phyloP scores from a whole-genome alignment of 2,113 vertebrate species.

The Crotalus helleri region DNA sequence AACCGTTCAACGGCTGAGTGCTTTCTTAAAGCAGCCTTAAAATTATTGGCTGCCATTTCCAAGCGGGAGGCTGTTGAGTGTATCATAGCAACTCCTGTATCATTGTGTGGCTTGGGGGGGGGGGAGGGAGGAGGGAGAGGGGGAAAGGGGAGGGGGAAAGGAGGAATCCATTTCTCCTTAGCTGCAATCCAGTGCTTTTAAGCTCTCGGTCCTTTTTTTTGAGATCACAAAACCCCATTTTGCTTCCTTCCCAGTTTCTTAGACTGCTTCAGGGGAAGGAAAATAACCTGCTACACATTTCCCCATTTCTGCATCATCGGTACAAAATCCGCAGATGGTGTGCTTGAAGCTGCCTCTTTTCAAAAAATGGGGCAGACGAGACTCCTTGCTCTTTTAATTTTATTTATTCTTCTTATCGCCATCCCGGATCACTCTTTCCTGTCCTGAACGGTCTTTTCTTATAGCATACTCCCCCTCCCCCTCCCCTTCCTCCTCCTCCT shows the following conservation, averaged over 20 bases:
- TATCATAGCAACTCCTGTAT: conserved; percentile 70
- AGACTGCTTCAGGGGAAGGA: not conserved
- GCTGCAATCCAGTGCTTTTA: not conserved
- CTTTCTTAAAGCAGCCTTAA: conserved; percentile 51
- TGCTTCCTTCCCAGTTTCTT: not conserved
- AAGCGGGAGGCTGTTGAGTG: conserved; percentile 57
- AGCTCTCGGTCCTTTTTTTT: conserved; percentile 14
- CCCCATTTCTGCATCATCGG: not conserved
- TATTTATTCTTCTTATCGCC: not conserved
- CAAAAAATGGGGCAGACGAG: not conserved
- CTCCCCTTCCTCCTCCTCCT: not conserved
- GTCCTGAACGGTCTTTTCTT: not conserved
- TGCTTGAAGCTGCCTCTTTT: not conserved
- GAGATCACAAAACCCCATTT: not conserved
- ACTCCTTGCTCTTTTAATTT: not conserved
- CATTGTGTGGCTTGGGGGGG: conserved; percentile 28
- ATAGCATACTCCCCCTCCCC: not conserved
- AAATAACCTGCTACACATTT: not conserved
- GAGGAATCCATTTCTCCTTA: conserved; percentile 24
- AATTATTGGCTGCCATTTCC: conserved; percentile 61
- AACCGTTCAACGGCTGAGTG: conserved; percentile 43
- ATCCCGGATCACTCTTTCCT: rapidly evolving
- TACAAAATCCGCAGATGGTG: not conserved
- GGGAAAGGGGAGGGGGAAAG: not conserved
- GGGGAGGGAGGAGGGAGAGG: not conserved